Conservation (phyloP, 2,113 vertebrate genomes). For the Nyctibius bracteatus region DNA sequence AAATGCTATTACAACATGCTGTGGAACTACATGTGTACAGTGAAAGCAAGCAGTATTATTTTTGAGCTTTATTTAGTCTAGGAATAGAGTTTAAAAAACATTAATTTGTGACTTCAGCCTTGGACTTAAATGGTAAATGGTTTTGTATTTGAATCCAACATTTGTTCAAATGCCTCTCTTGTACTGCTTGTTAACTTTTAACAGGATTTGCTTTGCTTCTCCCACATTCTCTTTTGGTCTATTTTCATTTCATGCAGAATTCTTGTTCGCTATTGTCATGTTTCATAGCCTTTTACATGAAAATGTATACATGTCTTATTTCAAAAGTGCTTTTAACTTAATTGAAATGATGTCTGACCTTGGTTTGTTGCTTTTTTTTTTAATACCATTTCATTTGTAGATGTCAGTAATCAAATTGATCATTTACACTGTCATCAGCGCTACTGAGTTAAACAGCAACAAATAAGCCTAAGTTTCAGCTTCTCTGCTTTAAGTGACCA, state of each 20-base stretch:
- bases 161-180: slow-evolving; percentile 11
- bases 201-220: not conserved
- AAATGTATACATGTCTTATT: not conserved
- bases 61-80: slow-evolving; percentile 47
- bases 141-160: slow-evolving; percentile 30
- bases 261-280: not conserved
- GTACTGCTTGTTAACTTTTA: not conserved
- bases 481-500: slow-evolving; percentile 17
- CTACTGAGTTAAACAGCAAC: slow-evolving; percentile 18
- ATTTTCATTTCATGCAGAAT: not conserved
- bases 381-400: not conserved
- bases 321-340: not conserved
- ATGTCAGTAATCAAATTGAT: not conserved
- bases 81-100: slow-evolving; percentile 33
- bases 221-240: not conserved
- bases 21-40: slow-evolving; percentile 28
- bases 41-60: slow-evolving; percentile 25
- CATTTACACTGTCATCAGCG: not conserved
- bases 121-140: slow-evolving; percentile 17
- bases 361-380: not conserved
- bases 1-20: slow-evolving; percentile 28
- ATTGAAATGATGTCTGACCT: not conserved
- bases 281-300: not conserved
- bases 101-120: slow-evolving; percentile 25
- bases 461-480: not conserved